phyloP scores from a whole-genome alignment of 53 echinoderm and acorn worm genomes.

The Arbacia lixula region DNA sequence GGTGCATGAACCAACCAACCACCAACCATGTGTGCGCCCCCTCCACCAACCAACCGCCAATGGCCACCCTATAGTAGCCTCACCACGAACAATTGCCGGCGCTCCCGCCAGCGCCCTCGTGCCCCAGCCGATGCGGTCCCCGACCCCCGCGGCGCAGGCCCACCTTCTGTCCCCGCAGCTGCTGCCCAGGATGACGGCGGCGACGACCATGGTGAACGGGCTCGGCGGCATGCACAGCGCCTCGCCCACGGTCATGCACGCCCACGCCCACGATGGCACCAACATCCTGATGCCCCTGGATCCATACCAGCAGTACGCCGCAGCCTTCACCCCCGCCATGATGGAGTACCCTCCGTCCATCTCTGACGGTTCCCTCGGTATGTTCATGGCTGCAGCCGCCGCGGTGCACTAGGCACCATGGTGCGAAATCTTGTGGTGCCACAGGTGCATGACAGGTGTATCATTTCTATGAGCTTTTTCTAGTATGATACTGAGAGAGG shows the following conservation, averaged over 20 bases:
- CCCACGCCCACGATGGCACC: constrained; percentile 67
- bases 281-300: constrained; percentile 85
- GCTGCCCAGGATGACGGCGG: constrained; percentile 85
- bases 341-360: constrained; percentile 84
- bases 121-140: constrained; percentile 89
- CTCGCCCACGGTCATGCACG: constrained; percentile 48
- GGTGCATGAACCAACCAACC: too few species aligned
- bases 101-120: constrained; percentile 84
- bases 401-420: constrained; percentile 33
- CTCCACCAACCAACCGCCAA: not conserved
- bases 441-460: too few species aligned
- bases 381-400: constrained; percentile 86
- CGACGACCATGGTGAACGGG: constrained; percentile 33
- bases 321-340: constrained; percentile 81
- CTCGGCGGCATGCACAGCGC: constrained; percentile 27
- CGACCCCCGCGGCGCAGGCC: constrained; percentile 88
- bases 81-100: constrained; percentile 79
- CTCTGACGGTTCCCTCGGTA: constrained; percentile 94
- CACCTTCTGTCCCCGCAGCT: constrained; percentile 71
- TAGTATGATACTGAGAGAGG: too few species aligned
- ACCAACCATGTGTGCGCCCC: not conserved
- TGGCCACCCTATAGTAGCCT: constrained; percentile 46
- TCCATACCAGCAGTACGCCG: constrained; percentile 80
- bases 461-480: too few species aligned
- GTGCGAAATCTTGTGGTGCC: not conserved